Evolutionary conservation across 2,888 invertebrate genomes (phyloP).

Genomic region (Pseudolycoriella hygida): DNA sequence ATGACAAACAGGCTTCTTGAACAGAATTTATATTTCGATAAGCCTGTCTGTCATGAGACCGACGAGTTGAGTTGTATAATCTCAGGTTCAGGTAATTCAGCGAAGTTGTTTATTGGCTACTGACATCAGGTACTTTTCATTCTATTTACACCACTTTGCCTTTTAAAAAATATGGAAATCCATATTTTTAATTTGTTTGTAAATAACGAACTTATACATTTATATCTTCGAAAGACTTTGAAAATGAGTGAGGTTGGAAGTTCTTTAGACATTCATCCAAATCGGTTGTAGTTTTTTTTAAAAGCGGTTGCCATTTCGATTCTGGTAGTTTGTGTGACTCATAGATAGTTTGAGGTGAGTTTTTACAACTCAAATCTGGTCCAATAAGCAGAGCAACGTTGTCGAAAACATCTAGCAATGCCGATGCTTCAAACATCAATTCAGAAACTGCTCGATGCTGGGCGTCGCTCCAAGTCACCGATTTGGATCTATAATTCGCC

Average conservation of each 20-base stretch:
- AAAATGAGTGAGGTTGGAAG: neutral
- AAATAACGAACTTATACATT: no score
- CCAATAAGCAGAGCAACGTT: constrained; percentile 5
- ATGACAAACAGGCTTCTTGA: no score
- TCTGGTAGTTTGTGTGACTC: neutral
- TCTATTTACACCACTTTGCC: no score
- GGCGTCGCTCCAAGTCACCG: constrained; percentile 4
- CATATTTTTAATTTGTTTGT: no score
- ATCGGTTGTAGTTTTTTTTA: neutral
- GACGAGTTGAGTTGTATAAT: no score
- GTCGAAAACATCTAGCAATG: constrained; percentile 4
- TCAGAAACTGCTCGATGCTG: constrained; percentile 5
- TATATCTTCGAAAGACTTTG: neutral
- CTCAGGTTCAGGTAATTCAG: no score
- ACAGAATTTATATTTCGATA: no score
- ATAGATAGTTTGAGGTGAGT: neutral
- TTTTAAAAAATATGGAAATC: no score
- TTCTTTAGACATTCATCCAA: neutral
- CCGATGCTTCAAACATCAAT: constrained; percentile 4
- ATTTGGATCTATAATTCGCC: neutral
- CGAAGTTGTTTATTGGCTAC: no score
- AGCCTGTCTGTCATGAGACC: no score
- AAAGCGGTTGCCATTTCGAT: constrained; percentile 5
- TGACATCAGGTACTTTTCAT: no score
- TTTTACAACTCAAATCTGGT: constrained; percentile 2